Evolutionary conservation across 2,113 vertebrate species (phyloP).

Genomic region (Maylandia zebra): DNA sequence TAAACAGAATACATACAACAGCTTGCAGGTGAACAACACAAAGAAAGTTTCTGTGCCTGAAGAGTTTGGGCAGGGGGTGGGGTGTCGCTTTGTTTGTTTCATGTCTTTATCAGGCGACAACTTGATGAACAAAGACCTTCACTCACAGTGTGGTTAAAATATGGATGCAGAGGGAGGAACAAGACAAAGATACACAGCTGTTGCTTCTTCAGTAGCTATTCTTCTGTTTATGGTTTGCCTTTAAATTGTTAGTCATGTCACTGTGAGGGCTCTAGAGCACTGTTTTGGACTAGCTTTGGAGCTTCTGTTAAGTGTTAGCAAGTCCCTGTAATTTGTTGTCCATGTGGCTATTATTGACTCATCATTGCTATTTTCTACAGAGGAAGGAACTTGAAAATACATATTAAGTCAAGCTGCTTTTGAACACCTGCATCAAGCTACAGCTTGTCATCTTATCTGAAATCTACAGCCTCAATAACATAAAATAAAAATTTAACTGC

Average conservation of each 20-base stretch:
- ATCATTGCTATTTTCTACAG: constrained; percentile 23
- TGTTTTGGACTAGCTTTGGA: background rate
- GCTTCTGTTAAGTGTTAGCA: constrained; percentile 15
- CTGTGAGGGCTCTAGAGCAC: background rate
- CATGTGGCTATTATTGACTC: constrained; percentile 30
- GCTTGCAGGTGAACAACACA: background rate
- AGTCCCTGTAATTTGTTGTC: constrained; percentile 45
- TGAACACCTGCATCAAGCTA: background rate
- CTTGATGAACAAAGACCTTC: background rate
- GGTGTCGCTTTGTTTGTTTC: background rate
- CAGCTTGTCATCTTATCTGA: background rate
- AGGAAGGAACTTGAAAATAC: background rate
- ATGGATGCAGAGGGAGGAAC: background rate
- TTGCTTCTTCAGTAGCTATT: background rate
- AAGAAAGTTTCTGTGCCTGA: background rate
- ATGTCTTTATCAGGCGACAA: background rate
- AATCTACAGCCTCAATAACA: background rate
- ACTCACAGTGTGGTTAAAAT: background rate
- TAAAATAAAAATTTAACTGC: background rate
- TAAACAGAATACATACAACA: background rate
- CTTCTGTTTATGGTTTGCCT: background rate
- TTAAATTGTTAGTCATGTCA: background rate
- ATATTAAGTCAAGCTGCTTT: background rate
- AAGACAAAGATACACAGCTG: background rate
- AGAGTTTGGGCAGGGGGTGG: background rate